These are phyloP conservation scores for Clusia tigrina DNA, from an alignment of 2,888 invertebrate species.

Conservation along the genomic window DNA sequence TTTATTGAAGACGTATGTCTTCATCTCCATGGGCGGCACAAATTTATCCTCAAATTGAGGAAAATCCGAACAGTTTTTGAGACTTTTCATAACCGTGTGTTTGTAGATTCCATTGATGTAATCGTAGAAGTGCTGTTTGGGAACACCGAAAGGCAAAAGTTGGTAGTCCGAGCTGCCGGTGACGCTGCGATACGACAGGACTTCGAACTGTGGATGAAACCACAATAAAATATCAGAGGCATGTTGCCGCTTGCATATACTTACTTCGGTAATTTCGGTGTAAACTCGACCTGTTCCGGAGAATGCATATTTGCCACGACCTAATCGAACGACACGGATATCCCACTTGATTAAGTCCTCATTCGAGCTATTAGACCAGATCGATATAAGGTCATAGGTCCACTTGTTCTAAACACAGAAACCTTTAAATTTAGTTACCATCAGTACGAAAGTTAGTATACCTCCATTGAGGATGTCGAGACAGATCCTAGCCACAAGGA, in stretches of 20 bases:
- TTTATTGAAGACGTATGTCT: slow-evolving; percentile 20
- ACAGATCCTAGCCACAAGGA: too few species aligned
- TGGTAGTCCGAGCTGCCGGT: slow-evolving; percentile 32
- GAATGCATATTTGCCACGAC: slow-evolving; percentile 34
- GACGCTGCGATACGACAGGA: slow-evolving; percentile 34
- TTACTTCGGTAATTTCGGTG: slow-evolving; percentile 9
- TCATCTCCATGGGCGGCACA: slow-evolving; percentile 32
- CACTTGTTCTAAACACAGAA: slow-evolving; percentile 36
- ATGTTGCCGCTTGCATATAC: slow-evolving; percentile 19
- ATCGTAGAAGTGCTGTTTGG: neutral
- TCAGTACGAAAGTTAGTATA: too few species aligned
- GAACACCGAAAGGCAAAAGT: slow-evolving; percentile 31
- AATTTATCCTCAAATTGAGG: slow-evolving; percentile 32
- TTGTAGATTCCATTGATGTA: slow-evolving; percentile 32
- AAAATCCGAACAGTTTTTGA: slow-evolving; percentile 36
- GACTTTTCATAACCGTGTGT: slow-evolving; percentile 29
- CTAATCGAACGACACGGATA: slow-evolving; percentile 30
- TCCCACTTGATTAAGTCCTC: slow-evolving; percentile 10
- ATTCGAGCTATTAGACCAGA: slow-evolving; percentile 19
- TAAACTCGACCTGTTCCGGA: slow-evolving; percentile 15
- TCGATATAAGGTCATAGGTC: slow-evolving; percentile 34
- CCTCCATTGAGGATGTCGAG: too few species aligned
- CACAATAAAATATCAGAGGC: neutral
- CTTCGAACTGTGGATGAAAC: slow-evolving; percentile 32
- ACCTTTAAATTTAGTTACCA: too few species aligned